Evolutionary conservation across 2,888 invertebrate species (phyloP), one percentile per base, ranked within the genome.

Genomic region (Spisula subtruncata): DNA sequence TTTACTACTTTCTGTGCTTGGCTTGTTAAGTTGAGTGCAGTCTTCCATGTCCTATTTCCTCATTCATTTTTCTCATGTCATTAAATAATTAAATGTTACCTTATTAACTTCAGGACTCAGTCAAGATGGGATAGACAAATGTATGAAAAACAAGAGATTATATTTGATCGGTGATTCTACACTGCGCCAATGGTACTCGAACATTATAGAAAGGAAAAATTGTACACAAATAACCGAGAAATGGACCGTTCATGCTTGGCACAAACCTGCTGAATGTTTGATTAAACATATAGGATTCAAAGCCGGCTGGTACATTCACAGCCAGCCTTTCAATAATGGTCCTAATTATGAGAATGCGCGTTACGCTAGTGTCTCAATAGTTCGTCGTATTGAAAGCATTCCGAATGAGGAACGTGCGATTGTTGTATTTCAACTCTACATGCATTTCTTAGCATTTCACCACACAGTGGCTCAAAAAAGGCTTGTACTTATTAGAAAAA

Each of bases 131-230:
- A 56, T 56, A 20, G 18, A n/a, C 20, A 6, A 54, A 8, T 89
- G 86, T 51, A 79, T 89, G 41, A 81, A 80, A 25, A 83, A 86
- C 25, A 86, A 80, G 29, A 86, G 54, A 14, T 14, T 89, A 18
- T 29, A 83, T 10, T 48, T 89, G 14, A 54, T 85, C 10, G 89
- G 89, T 0, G 89, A 89, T 25, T 89, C 89, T 5, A 89, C 86
- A 14, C 25, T 51, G 0, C 32, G 86, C 12, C 89, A 89, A 6
- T 89, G 89, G 89, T 89, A 86, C 80, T 29, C 1, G 12, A 29
- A 86, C 18, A 0, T 89, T 0, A 5, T 14, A 29, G n/a, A 86
- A 25, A 56, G 86, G 2, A 86, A 20, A n/a, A 60, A 51, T 1
- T 86, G 86, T 48, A 51, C 4, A n/a, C 83, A 80, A 10, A 71